Conservation (phyloP, 2,888 invertebrate genomes). For the Eretmocerus hayati region DNA sequence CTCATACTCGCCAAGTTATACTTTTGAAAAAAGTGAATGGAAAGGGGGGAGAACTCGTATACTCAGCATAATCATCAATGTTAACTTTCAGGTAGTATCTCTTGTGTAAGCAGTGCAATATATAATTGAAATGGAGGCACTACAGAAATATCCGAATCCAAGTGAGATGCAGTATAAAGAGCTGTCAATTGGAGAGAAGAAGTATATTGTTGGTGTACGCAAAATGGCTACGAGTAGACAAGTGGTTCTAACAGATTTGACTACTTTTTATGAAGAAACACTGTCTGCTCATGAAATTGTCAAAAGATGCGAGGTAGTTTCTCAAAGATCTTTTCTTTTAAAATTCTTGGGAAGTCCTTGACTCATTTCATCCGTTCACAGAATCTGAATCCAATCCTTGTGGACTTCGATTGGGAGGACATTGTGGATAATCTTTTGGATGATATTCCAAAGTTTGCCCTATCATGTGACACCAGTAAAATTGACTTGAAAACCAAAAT, state of each 20-base stretch:
- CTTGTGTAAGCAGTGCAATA: no score
- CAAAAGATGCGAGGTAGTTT: slow-evolving; percentile 31
- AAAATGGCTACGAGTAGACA: slow-evolving; percentile 16
- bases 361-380: no score
- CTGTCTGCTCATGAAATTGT: slow-evolving; percentile 25
- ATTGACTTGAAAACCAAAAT: slow-evolving; percentile 31
- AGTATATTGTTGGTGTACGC: slow-evolving; percentile 22
- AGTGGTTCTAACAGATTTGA: slow-evolving; percentile 27
- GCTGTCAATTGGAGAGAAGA: slow-evolving; percentile 22
- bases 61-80: no score
- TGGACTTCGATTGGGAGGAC: slow-evolving; percentile 26
- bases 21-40: no score
- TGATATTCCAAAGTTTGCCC: slow-evolving; percentile 29
- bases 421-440: slow-evolving; percentile 29
- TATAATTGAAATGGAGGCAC: no score
- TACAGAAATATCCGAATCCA: no score
- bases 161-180: slow-evolving; percentile 20
- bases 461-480: slow-evolving; percentile 21
- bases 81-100: no score
- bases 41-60: no score
- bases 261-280: slow-evolving; percentile 28
- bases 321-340: no score
- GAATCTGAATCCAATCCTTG: slow-evolving; percentile 37
- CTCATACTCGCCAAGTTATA: no score
- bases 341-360: no score